Conservation (phyloP, 2,888 invertebrate genomes). For the Drosophila suboccidentalis region DNA sequence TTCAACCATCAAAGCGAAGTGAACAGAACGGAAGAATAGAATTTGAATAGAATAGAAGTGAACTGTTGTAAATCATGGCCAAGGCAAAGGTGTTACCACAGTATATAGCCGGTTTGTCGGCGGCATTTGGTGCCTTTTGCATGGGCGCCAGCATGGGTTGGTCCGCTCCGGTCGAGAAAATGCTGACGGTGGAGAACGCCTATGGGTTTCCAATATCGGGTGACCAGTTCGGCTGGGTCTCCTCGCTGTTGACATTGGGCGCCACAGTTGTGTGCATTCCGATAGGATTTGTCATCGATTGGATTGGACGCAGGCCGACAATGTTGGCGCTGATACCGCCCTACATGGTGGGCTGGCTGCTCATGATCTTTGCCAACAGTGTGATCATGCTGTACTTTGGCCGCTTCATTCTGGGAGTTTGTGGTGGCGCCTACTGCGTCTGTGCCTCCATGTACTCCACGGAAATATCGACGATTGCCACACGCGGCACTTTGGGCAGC, state of each 20-base stretch:
- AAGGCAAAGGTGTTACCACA: constrained; percentile 65
- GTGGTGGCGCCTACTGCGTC: constrained; percentile 91
- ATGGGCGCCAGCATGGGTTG: constrained; percentile 72
- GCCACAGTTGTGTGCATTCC: constrained; percentile 90
- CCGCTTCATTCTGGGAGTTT: constrained; percentile 75
- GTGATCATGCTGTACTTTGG: constrained; percentile 76
- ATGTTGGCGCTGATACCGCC: constrained; percentile 86
- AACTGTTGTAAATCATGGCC: constrained; percentile 35
- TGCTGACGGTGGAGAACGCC: constrained; percentile 34
- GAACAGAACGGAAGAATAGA: constrained; percentile 3
- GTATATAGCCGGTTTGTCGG: constrained; percentile 70
- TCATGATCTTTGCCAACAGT: constrained; percentile 90
- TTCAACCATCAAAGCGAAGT: constrained; percentile 31
- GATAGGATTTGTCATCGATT: constrained; percentile 89
- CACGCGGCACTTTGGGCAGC: constrained; percentile 93
- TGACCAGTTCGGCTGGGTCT: constrained; percentile 89
- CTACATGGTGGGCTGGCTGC: constrained; percentile 90
- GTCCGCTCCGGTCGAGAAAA: constrained; percentile 68
- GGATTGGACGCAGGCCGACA: constrained; percentile 89
- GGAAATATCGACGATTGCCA: constrained; percentile 92
- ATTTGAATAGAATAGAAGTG: no score
- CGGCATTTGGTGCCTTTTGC: constrained; percentile 73
- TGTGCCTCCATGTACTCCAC: constrained; percentile 93
- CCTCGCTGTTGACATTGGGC: constrained; percentile 89
- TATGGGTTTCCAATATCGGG: constrained; percentile 86